Evolutionary conservation across 2,113 vertebrate species (phyloP), one percentile per base, ranked within the genome.

Genomic region (Mormoops blainvillei): DNA sequence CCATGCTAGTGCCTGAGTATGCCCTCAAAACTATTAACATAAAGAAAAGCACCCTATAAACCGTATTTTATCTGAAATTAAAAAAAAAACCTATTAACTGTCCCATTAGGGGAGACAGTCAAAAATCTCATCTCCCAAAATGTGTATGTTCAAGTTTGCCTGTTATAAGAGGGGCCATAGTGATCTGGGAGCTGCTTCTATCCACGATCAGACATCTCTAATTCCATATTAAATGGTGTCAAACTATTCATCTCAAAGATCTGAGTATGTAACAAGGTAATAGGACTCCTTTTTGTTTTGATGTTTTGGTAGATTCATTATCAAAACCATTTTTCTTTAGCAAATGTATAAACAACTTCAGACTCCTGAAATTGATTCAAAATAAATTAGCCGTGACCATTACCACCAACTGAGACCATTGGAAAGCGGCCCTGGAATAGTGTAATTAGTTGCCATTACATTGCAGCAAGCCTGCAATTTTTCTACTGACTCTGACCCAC

Each of bases 281-380:
- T 91, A 96, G 81, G 65, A 11, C 94, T 99, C 96, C 97, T 94
- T 95, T 98, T 95, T 99, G 98, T 99, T 99, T 98, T 98, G 93
- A 98, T 98, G 98, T 99, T 99, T 98, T 98, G 97, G 97, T 98
- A 96, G 97, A 99, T 98, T 98, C 88, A 90, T 98, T 97, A 98
- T 98, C 96, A 98, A 98, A 98, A 98, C 98, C 95, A 97, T 97
- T 98, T 99, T 98, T 98, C 98, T 85, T 97, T 97, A 98, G 98
- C 98, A 98, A 99, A 99, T 99, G 99, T 98, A 99, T 98, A 98
- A 98, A 99, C 98, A 98, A 97, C 96, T 97, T 94, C 92, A 97
- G 95, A 93, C 90, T 96, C 93, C 68, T 98, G 97, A 98, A 98
- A 98, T 97, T 98, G 98, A 98, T 99, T 99, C 98, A 98, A 98